Base-by-base conservation (phyloP, 2,888 invertebrate genomes). In the Trachelus iudaicus region DNA sequence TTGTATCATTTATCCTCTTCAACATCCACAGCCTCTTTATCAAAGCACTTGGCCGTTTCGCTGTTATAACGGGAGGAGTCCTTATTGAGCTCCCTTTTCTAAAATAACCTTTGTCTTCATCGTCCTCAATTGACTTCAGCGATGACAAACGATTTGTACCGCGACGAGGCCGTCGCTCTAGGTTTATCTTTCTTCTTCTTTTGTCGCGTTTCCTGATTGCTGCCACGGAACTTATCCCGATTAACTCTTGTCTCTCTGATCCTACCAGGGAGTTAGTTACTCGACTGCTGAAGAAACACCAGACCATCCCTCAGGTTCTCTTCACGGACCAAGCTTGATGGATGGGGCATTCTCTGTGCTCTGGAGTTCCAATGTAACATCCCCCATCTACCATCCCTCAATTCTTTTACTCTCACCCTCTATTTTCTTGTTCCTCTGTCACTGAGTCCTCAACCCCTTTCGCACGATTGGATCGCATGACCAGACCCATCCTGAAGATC, bases 101-200 rank as follows among this genome's bases (percentile, higher is more conserved):
- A 15, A 56, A 56, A 56, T 56, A 56, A 56, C 69, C 77, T 73
- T 77, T 77, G 77, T 77, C 74, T 77, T 74, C 77, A 77, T 71
- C n/a, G 69, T 73, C 30, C 75, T 77, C 77, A 77, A 77, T 77
- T 77, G 77, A 77, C 77, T 77, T 69, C 37, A 71, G 77, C 75
- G 69, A 75, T 77, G 77, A 75, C 77, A 75, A 77, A 77, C 77
- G 77, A 77, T 77, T 75, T 56, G 69, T 75, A 77, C 37, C 37
- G 34, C 75, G 71, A n/a, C 73, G 37, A 75, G 30, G 33, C 31
- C 15, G 75, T 23, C 75, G 69, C 30, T 68, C 31, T 9, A 34
- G 37, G 69, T 69, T 69, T 77, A 69, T 77, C 75, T 74, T 77
- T 30, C 30, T 77, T 37, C 69, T 56, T 34, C 75, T 75, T 77